A percentile compares a stretch with the other conserved stretches of the same genome.
Conservation (phyloP, 2,888 invertebrate species). For the Rhagonycha lutea region DNA sequence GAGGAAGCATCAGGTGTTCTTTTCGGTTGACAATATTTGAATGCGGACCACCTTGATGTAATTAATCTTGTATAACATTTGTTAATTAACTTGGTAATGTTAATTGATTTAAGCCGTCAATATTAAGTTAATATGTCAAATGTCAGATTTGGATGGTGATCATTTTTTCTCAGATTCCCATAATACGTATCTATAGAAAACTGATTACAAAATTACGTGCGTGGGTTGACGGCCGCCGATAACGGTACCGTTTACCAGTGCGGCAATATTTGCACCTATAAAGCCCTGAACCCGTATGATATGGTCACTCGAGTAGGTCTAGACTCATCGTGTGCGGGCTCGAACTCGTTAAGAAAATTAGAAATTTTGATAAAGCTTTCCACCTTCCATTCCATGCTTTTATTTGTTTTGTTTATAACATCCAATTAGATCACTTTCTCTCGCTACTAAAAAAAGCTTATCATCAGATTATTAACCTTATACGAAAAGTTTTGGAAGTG, state of each 20-base stretch:
- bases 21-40: neutral
- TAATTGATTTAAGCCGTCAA: conserved; percentile 10
- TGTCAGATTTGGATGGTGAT: neutral
- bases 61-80: neutral
- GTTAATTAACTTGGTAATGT: neutral
- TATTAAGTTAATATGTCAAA: conserved; percentile 6
- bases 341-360: conserved; percentile 14
- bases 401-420: neutral
- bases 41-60: conserved; percentile 21
- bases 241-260: conserved; percentile 26
- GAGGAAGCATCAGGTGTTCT: conserved; percentile 22
- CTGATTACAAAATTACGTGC: conserved; percentile 21
- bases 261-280: conserved; percentile 29
- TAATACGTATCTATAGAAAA: conserved; percentile 23
- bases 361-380: conserved; percentile 6
- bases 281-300: conserved; percentile 15
- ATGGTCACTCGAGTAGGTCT: conserved; percentile 21
- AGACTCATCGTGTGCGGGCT: conserved; percentile 17
- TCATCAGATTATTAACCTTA: too few species aligned
- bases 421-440: neutral
- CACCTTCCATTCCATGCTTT: conserved; percentile 13
- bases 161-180: conserved; percentile 7
- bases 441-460: neutral
- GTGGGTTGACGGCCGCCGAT: conserved; percentile 25
- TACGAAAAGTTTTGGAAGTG: too few species aligned